phyloP scores from a whole-genome alignment of 1,140 invertebrate species.

The Diabrotica virgifera region DNA sequence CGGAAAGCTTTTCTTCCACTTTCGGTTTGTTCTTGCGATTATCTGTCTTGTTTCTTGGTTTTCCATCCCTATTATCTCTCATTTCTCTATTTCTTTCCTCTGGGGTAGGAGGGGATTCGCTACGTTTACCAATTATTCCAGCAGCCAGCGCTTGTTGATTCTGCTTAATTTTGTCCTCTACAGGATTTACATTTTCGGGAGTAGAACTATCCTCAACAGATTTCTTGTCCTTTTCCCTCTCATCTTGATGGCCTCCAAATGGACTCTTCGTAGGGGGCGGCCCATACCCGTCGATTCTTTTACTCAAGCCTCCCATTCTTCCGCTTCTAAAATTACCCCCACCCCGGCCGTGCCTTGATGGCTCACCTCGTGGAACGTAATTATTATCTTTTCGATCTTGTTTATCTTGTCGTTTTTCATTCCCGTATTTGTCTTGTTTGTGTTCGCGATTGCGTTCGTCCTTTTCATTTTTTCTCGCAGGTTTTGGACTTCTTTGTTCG shows the following conservation, averaged over 20 bases:
- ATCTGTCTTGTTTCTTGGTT: conserved; percentile 18
- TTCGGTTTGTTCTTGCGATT: conserved; percentile 25
- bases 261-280: conserved; percentile 73
- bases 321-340: conserved; percentile 62
- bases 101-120: conserved; percentile 12
- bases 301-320: conserved; percentile 52
- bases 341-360: conserved; percentile 72
- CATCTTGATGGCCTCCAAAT: conserved; percentile 56
- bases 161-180: conserved; percentile 65
- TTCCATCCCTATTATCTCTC: background rate
- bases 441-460: conserved; percentile 57
- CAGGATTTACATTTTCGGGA: conserved; percentile 16
- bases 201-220: conserved; percentile 44
- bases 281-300: conserved; percentile 68
- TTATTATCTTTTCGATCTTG: conserved; percentile 49
- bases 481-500: conserved; percentile 49
- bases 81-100: conserved; percentile 45
- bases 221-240: conserved; percentile 41
- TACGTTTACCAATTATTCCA: conserved; percentile 54
- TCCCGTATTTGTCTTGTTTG: conserved; percentile 35
- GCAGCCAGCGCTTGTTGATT: conserved; percentile 66
- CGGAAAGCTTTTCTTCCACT: conserved; percentile 24
- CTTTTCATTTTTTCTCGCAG: conserved; percentile 53
- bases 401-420: conserved; percentile 48
- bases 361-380: conserved; percentile 79